Evolutionary conservation across 2,797 vertebrate species (phyloP).

Genomic region (Micromesistius poutassou): DNA sequence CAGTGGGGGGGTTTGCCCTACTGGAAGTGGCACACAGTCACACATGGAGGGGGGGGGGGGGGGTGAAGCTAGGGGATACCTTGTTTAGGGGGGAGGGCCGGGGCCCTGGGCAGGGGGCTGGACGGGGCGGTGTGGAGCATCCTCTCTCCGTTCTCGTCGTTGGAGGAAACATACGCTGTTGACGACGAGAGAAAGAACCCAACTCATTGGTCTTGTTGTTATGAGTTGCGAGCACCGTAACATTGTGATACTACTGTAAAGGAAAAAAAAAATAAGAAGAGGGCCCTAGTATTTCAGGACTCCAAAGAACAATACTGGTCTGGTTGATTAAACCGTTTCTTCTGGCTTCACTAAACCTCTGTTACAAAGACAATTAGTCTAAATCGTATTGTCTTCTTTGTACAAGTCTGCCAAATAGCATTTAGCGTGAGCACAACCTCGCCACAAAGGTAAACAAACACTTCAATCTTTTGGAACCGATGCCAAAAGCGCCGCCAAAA

Average conservation of each 20-base stretch:
- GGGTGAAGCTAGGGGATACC: slow-evolving; percentile 45
- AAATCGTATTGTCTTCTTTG: no score
- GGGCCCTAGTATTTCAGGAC: no score
- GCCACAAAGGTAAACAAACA: not conserved
- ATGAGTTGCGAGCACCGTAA: not conserved
- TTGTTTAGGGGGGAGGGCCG: slow-evolving; percentile 75
- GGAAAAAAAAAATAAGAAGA: no score
- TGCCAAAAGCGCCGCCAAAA: no score
- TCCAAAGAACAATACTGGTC: no score
- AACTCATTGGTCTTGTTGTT: not conserved
- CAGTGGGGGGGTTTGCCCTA: no score
- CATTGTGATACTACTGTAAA: not conserved
- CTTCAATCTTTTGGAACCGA: not conserved
- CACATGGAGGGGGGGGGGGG: no score
- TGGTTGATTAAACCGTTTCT: no score
- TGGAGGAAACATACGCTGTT: slow-evolving; percentile 79
- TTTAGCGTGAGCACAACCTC: not conserved
- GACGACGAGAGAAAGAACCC: not conserved
- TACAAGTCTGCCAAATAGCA: no score
- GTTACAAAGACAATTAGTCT: no score
- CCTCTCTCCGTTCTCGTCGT: slow-evolving; percentile 81
- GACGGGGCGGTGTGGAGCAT: slow-evolving; percentile 67
- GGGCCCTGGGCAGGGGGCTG: slow-evolving; percentile 59
- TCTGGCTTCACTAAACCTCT: no score
- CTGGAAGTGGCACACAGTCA: no score